Evolutionary conservation across 2,797 vertebrate genomes (phyloP).

Genomic region (Momotus momota): DNA sequence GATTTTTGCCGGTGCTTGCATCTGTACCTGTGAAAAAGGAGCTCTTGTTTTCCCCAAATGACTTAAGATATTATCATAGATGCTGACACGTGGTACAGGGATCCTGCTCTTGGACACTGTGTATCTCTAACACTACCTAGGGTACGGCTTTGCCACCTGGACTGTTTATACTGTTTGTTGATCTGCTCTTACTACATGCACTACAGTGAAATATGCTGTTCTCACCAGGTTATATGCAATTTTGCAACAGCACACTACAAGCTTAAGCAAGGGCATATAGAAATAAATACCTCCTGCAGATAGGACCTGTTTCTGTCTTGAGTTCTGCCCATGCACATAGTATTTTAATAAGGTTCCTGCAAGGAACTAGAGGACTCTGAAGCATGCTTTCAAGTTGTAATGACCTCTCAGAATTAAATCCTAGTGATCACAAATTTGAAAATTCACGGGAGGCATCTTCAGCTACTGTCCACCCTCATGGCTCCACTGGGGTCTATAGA

Average conservation of each 20-base stretch:
- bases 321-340: not conserved
- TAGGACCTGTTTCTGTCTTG: not conserved
- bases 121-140: not conserved
- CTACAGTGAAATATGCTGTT: not conserved
- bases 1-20: not conserved
- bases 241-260: not conserved
- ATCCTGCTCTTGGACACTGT: not conserved
- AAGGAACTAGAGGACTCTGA: not conserved
- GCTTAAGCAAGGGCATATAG: not conserved
- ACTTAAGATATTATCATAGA: not conserved
- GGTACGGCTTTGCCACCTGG: not conserved
- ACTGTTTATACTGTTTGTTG: not conserved
- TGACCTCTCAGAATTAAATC: not conserved
- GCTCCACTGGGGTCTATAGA: not conserved
- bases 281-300: not conserved
- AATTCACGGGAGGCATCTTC: not conserved
- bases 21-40: not conserved
- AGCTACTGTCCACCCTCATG: not conserved
- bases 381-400: not conserved
- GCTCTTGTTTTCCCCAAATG: not conserved
- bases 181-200: not conserved
- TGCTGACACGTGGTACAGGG: not conserved
- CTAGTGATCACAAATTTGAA: not conserved
- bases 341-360: not conserved
- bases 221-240: not conserved